Evolutionary conservation across 1,140 invertebrate species (phyloP), one percentile per base, ranked within the genome.

Genomic region (Leptopilina clavipes): DNA sequence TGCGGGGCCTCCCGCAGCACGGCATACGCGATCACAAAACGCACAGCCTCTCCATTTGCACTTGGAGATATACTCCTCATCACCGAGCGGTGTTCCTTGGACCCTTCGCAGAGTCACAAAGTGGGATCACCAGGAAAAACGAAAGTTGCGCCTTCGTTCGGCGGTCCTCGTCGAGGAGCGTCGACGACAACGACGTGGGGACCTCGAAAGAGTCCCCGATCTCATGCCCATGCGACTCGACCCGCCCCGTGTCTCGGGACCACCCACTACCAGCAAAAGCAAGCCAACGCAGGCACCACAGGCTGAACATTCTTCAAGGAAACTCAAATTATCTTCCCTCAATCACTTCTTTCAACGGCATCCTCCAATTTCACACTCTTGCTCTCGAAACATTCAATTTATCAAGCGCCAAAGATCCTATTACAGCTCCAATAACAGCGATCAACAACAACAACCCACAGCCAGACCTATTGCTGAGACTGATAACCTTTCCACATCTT

Each of bases 171-270:
- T n/a, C 48, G 5, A 43, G 22, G 73, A 65, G 19, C 54, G 73
- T 65, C 73, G 31, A 76, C 85, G 79, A 82, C 83, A 79, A 80
- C 77, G 71, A 75, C 76, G 76, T 82, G 85, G 87, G 86, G 80
- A 87, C 86, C 75, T 73, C 56, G 79, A 77, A 86, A 87, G 76
- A 81, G 83, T 85, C 83, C 85, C 82, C 81, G 78, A 82, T 75
- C 76, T 84, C 81, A 83, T 82, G 87, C 86, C 81, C 85, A 89
- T 90, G 89, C 89, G 77, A 88, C 81, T 86, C 83, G 87, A 86
- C 71, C 73, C 78, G 77, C 76, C 83, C 81, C 82, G 76, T 82
- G 76, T 83, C 79, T 83, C 87, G 86, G 81, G 80, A 85, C 84
- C 85, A 86, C 78, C 85, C 78, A 84, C 83, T 76, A 86, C 74